Evolutionary conservation across 30 jellyfish, hydroid and myxozoan species (phyloP), one percentile per base, ranked within the genome.

Genomic region (Cassiopea andromeda): DNA sequence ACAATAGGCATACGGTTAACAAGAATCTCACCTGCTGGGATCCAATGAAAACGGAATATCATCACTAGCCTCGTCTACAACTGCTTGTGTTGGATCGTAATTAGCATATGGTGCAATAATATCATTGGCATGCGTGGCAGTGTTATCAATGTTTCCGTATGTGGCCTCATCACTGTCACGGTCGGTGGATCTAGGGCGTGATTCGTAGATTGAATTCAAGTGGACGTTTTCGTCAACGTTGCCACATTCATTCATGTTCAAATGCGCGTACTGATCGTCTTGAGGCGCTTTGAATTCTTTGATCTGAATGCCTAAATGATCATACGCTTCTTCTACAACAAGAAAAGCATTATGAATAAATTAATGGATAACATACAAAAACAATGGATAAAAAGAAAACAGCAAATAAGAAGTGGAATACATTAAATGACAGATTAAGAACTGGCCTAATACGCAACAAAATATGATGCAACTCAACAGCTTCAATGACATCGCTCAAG

Each of bases 31-130:
- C 86, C 6, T 47, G 7, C 44, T 19, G 17, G 94, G 94, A 60
- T 87, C 94, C 58, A 87, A 74, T 4, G 94, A 50, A 3, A 67
- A 66, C 1, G 94, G 94, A 14, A 10, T 7, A 46, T 87, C 79
- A 43, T 18, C 19, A 48, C 58, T 74, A 49, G 7, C 73, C 27
- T 60, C 79, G n/a, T 83, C 84, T 66, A 48, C 91, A 17, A 3
- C 66, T 10, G 48, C 77, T 57, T 48, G 77, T 38, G 85, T 45
- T 13, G 91, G 91, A 83, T 83, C 77, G 17, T 68, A 87, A 87
- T 68, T 78, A 50, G 59, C 90, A 78, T 87, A 87, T 73, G 88
- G 87, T 43, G 79, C 50, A 46, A 86, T 80, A 16, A 61, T 54
- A 15, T 68, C 90, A 15, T 69, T 75, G 27, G 66, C 82, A 86